Base-by-base conservation (phyloP, 2,888 invertebrate genomes). In the Fabriciana adippe region DNA sequence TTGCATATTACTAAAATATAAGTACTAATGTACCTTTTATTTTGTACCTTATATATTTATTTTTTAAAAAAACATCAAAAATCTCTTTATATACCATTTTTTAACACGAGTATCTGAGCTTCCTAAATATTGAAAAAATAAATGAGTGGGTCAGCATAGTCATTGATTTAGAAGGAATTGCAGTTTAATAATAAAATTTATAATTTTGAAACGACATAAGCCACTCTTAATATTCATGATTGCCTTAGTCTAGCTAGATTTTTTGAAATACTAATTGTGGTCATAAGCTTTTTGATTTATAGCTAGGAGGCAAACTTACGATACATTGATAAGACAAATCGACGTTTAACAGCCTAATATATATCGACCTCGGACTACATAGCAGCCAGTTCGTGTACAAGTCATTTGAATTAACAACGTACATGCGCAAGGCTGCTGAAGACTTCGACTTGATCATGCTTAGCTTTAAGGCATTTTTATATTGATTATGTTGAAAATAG, bases 341-440 rank as follows among this genome's bases (percentile, higher is more conserved):
- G 73, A 73, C 73, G 75, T 71, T 76, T 74, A 75, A 74, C 74
- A 69, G 74, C 73, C 76, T 74, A 76, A 77, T 67, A 72, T 75
- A 75, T 69, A 72, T 68, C 74, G 78, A 78, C 79, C 79, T 79
- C 75, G 79, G 72, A 72, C 79, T 73, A 79, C 75, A 76, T 79
- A 68, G 72, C 69, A 68, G 68, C 74, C 69, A 64, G 75, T 72
- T 76, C 77, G 78, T 78, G 76, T 74, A 71, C 74, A 55, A 75
- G 74, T 70, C 73, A 74, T 78, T 78, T 78, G 73, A 78, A 74
- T 74, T 75, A 71, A 73, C 67, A 67, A 56, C 56, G 64, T 60
- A 65, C 31, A 67, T 65, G 54, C 64, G 45, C 61, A 67, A 68
- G 68, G 68, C 68, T 67, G 62, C 62, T 69, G 69, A 71, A 69